Evolutionary conservation across 2,113 vertebrate genomes (phyloP).

Genomic region (Pseudopodoces humilis): DNA sequence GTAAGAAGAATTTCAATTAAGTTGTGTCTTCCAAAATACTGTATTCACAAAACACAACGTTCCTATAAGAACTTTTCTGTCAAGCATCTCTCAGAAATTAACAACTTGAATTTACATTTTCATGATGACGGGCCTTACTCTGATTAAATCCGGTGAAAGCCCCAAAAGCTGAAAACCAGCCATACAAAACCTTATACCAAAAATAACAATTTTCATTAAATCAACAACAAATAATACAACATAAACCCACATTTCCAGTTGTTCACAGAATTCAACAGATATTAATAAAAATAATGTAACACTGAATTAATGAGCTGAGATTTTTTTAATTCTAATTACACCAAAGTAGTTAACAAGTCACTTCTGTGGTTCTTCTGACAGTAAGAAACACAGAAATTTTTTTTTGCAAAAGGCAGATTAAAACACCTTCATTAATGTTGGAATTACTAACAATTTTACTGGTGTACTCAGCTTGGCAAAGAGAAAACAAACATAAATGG

Average conservation of each 20-base stretch:
- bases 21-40: background rate
- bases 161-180: background rate
- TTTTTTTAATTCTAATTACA: background rate
- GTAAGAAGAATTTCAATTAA: slow-evolving; percentile 47
- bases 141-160: background rate
- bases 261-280: background rate
- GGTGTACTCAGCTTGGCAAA: background rate
- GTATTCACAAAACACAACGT: background rate
- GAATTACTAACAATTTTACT: background rate
- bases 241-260: background rate
- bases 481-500: background rate
- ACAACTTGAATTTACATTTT: background rate
- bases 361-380: background rate
- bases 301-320: background rate
- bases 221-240: background rate
- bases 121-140: background rate
- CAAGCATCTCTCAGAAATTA: background rate
- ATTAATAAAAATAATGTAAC: background rate
- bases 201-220: background rate
- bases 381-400: background rate
- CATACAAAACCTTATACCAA: background rate
- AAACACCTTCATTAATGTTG: background rate
- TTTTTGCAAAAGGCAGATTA: background rate
- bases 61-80: background rate
- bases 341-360: background rate